Percentiles rank a stretch among this genome's conserved stretches.
Evolutionary conservation across 2,797 vertebrate species (phyloP).

Genomic region (Thamnophis elegans): DNA sequence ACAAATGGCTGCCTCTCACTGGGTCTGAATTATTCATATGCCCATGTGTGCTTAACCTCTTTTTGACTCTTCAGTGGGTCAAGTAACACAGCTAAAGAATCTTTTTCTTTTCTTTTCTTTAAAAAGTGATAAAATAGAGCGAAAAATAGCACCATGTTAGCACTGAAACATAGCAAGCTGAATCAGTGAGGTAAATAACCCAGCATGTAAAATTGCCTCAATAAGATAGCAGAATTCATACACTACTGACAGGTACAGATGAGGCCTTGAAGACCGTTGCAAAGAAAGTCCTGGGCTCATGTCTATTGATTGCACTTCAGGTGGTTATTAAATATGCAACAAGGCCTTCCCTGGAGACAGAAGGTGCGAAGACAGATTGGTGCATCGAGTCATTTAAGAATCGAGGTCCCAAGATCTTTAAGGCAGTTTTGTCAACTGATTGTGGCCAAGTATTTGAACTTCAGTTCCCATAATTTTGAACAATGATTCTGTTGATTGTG

Average conservation of each 20-base stretch:
- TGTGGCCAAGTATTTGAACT: not conserved
- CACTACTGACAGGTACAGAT: not conserved
- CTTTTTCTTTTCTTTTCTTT: not conserved
- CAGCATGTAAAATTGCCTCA: not conserved
- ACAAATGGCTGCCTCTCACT: not conserved
- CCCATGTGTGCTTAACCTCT: not conserved
- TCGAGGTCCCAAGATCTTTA: not conserved
- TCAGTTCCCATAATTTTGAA: not conserved
- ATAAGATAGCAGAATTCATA: not conserved
- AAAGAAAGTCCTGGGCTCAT: not conserved
- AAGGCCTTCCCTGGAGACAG: not conserved
- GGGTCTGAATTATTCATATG: not conserved
- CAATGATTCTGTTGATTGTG: not conserved
- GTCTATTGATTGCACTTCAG: not conserved
- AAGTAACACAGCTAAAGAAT: not conserved
- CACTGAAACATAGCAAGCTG: not conserved
- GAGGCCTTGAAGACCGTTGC: not conserved
- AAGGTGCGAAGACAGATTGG: too few relatives aligned
- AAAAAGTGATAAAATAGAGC: not conserved
- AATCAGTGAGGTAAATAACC: not conserved
- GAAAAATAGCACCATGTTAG: not conserved
- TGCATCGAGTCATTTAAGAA: not conserved
- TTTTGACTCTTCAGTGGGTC: not conserved
- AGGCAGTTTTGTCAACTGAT: not conserved
- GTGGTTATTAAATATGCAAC: not conserved